Percentiles rank a stretch among this genome's conserved stretches.
Conservation (phyloP, 2,113 vertebrate species). For the Myrmecophaga tridactyla region DNA sequence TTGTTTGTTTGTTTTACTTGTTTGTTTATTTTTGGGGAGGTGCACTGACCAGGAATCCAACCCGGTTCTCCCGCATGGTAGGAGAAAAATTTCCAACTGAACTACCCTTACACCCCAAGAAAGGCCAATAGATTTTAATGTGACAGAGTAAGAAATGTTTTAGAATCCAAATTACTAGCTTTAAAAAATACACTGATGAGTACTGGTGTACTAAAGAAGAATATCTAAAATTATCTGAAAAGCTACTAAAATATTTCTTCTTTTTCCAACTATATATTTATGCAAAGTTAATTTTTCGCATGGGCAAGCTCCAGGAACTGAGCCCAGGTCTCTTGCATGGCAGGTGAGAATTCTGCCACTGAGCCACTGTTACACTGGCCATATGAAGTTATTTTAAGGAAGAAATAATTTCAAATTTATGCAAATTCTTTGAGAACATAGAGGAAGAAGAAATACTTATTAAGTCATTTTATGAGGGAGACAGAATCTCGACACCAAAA, state of each 20-base stretch:
- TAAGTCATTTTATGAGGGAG: background rate
- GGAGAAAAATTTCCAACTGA: too few relatives aligned
- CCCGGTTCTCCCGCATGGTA: too few relatives aligned
- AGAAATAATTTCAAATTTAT: background rate
- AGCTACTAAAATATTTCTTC: background rate
- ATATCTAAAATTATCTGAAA: background rate
- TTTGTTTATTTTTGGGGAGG: too few relatives aligned
- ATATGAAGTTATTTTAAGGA: background rate
- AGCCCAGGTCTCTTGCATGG: too few relatives aligned
- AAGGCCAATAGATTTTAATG: background rate
- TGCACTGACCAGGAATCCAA: too few relatives aligned
- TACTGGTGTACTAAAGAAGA: background rate
- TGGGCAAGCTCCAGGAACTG: too few relatives aligned
- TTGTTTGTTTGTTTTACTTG: too few relatives aligned
- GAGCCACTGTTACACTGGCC: too few relatives aligned
- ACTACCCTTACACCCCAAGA: too few relatives aligned
- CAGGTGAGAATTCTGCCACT: too few relatives aligned
- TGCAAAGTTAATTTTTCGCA: too few relatives aligned
- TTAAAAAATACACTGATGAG: background rate
- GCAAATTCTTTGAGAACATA: background rate
- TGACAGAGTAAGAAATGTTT: background rate
- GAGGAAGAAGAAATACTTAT: background rate
- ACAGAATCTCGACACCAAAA: background rate
- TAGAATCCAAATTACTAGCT: background rate
- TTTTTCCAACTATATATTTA: background rate